Base-by-base conservation (phyloP, 2,797 vertebrate species). In the Sebastes steindachneri region DNA sequence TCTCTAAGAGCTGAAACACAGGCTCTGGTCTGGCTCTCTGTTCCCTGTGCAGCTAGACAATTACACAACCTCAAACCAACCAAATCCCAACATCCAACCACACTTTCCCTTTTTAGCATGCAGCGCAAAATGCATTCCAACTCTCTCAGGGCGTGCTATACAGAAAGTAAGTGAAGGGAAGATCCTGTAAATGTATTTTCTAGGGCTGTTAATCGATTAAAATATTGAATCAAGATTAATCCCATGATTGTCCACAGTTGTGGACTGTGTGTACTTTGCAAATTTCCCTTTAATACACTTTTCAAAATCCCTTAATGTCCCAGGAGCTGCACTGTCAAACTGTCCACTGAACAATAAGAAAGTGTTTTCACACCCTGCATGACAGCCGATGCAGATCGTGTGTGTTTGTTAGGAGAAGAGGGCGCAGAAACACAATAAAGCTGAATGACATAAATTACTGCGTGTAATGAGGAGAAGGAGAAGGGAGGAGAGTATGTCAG, bases 391-490 rank as follows among this genome's bases (percentile, higher is more conserved):
- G 41, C 8, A 31, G 41, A 45, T 45, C 15, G 15, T 45, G 29
- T 23, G n/a, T 51, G 54, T 35, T 31, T 57, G 53, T 26, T 9
- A n/a, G 8, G 12, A n/a, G 6, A 10, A 31, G 31, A 31, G 5
- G 4, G 6, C 12, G 26, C 26, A 17, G 23, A 51, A 55, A 65
- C 58, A 35, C 58, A 65, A 29, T 17, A 9, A 26, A 23, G 64
- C 54, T 41, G 33, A 37, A 57, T 17, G 66, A 75, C 57, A 71
- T 70, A 35, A 83, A 73, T 71, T 19, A 58, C 28, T 28, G 48
- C 19, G 14, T 60, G 10, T 62, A 71, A 54, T 71, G 31, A 80
- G 23, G 31, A 82, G 23, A 29, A 41, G 37, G n/a, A 72, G 71
- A 73, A 23, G 60, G 19, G 15, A 69, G 23, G 73, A 31, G 26